A percentile compares a stretch with the other conserved stretches of the same genome.
These are phyloP conservation scores for Eremobia ochroleuca DNA, from an alignment of 2,888 invertebrate species.

Conservation along the genomic window DNA sequence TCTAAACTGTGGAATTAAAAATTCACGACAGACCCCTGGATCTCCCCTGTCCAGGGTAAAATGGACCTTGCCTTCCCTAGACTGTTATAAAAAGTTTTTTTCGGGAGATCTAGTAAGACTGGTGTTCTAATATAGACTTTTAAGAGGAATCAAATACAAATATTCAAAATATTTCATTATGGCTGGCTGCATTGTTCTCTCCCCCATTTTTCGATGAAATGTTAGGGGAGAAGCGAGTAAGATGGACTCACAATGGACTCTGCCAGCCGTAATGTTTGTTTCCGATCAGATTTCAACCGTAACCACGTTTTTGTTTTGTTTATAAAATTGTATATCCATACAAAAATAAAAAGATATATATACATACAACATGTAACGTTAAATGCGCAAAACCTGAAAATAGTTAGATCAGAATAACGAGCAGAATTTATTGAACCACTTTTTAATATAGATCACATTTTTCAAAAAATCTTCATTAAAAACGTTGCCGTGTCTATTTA, in stretches of 20 bases:
- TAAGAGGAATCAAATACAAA: constrained; percentile 85
- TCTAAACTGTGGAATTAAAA: constrained; percentile 81
- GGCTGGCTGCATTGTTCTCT: constrained; percentile 77
- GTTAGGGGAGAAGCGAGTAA: constrained; percentile 62
- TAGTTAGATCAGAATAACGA: no score
- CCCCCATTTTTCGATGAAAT: constrained; percentile 78
- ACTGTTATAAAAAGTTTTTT: constrained; percentile 58
- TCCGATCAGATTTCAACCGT: constrained; percentile 53
- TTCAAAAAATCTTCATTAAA: no score
- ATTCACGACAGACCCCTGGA: constrained; percentile 68
- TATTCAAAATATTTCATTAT: constrained; percentile 89
- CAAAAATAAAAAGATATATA: no score
- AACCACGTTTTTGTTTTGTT: constrained; percentile 36
- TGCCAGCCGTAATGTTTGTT: constrained; percentile 51
- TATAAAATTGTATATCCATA: no score
- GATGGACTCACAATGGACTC: constrained; percentile 60
- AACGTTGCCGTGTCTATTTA: no score
- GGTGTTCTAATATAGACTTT: constrained; percentile 73
- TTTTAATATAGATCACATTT: no score
- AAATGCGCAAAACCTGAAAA: no score
- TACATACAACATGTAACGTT: no score
- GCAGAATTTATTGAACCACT: no score
- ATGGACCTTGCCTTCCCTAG: not conserved
- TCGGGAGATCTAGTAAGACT: constrained; percentile 66
- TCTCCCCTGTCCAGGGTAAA: constrained; percentile 42